Evolutionary conservation across 2,113 vertebrate species (phyloP), one percentile per base, ranked within the genome.

Genomic region (Orycteropus afer): DNA sequence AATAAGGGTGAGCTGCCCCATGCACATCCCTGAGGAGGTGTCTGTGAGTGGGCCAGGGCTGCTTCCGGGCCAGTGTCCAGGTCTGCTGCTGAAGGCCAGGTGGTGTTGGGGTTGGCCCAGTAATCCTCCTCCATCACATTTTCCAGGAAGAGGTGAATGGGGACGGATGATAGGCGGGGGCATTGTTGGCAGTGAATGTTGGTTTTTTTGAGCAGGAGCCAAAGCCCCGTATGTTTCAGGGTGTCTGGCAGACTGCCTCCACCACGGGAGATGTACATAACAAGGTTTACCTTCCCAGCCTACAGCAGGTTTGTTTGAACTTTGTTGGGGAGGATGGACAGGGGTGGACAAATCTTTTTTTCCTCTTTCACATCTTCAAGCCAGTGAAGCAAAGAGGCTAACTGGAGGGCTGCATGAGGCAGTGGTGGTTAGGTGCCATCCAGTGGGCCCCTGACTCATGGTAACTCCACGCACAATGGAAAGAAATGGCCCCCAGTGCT

Each of bases 91-190:
- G 34, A 45, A 82, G 71, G 61, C 96, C 97, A 97, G 97, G 97
- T 97, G 97, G 55, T 91, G 89, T 42, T 89, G 79, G 65, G 22
- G 34, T 89, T 86, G 95, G 90, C 95, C 53, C 15, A 5, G n/a
- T 18, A 34, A 51, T 61, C 49, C 67, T 25, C 79, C 85, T 49
- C 87, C 86, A 90, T 97, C 96, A 96, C 95, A 95, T 95, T 96
- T 97, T 97, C 97, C 97, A 97, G 97, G 97, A 97, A 97, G 96
- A 82, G 95, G 79, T 97, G 92, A 79, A 63, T 67, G 83, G 90
- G 85, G 92, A 79, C 7, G 29, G 74, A 67, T 88, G 94, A 65
- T 78, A 89, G 85, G 86, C 85, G 80, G 96, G 90, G 92, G 83
- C 74, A 25, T 32, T 37, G 95, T 95, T 73, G 9, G 95, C 96